Evolutionary conservation across 2,888 invertebrate species (phyloP), one percentile per base, ranked within the genome.

Genomic region (Psylliodes chrysocephalus): DNA sequence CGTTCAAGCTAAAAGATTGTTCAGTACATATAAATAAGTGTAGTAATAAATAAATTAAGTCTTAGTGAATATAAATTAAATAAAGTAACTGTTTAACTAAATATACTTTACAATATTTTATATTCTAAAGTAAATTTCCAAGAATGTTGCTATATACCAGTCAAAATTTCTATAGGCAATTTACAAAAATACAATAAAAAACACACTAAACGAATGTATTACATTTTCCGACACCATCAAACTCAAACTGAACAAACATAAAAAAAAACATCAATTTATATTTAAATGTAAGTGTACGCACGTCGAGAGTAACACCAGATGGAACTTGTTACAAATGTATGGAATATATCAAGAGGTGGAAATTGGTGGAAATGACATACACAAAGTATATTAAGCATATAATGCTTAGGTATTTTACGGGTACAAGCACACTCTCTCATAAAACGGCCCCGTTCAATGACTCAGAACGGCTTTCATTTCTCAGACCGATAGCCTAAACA

Each of bases 341-440:
- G 46, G 46, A 46, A 46, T 46, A 46, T 22, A 46, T 46, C 46
- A 46, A 22, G 22, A 19, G 7, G 22, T 19, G n/a, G 46, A 46
- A 46, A 22, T 12, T n/a, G 8, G n/a, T n/a, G 6, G 14, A 19
- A 2, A 46, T 46, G 46, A 46, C 22, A 46, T 46, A 46, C 22
- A 46, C 46, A 46, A 46, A 46, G 46, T 46, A 46, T 46, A 46
- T 46, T 46, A 46, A 22, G 46, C 46, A 46, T 46, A 22, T 46
- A 46, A 22, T 46, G 46, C n/a, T 25, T 2, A 19, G 10, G 22
- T 6, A 46, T 46, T 46, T 46, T 46, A 46, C 46, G 19, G 17
- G 22, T 22, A 46, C 7, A 46, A 7, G 19, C 46, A 6, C n/a
- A 12, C 6, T 10, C 44, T 19, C 46, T 7, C n/a, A 12, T 46